Evolutionary conservation across 2,113 vertebrate genomes (phyloP), one percentile per base, ranked within the genome.

Genomic region (Morone chrysops): DNA sequence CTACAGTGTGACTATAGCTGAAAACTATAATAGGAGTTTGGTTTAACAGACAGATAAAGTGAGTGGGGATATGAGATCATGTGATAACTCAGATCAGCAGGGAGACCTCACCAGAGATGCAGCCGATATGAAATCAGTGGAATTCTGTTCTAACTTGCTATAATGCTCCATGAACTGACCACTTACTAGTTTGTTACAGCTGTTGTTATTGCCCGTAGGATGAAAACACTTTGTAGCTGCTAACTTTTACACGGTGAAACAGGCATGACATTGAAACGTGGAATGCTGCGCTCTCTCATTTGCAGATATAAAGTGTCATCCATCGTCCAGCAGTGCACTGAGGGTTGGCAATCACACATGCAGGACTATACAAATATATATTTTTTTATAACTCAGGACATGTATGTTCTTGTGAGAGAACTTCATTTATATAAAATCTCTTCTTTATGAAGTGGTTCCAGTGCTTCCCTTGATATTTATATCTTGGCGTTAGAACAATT

Each of bases 11-110:
- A 45, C 6, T 31, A 2, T 31, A 47, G 11, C 45, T 47, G 48
- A 31, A 25, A 1, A 25, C 25, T 25, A 1, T 25, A 25, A 25
- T 25, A 25, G 25, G 25, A 25, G 25, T 25, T 25, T 25, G 25
- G 25, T 25, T 25, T 25, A 25, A 25, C 31, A 31, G 43, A 20
- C 36, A 25, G 56, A 20, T 5, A 12, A 8, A 66, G 47, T 11
- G 17, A 38, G 12, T 3, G 17, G 12, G 51, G 1, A 45, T 6
- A 45, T 13, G n/a, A 20, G 31, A 22, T 8, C 56, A 63, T 62
- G 73, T 68, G 83, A 66, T 41, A 50, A 41, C 16, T 59, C 66
- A 73, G 25, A 47, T 10, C 45, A 47, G 45, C 45, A 31, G 31
- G 31, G 31, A 31, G 31, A 31, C 31, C 31, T 31, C 31, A 65